A percentile compares a stretch with the other conserved stretches of the same genome.
Evolutionary conservation across 2,797 vertebrate genomes (phyloP).

Genomic region (Mastacembelus armatus): DNA sequence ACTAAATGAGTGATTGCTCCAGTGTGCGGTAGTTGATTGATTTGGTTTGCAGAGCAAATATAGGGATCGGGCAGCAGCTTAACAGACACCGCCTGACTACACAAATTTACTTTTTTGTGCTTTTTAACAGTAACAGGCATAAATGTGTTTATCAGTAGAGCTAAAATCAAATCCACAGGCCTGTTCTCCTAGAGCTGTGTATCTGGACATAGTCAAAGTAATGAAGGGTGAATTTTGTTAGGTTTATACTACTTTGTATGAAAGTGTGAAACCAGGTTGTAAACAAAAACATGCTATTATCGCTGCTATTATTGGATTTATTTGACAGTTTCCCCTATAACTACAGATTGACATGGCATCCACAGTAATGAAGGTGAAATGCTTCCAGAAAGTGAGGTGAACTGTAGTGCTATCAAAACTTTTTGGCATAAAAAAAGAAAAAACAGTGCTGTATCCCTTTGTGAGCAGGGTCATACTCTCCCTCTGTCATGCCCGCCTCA

Average conservation of each 20-base stretch:
- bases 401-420: constrained; percentile 36
- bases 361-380: constrained; percentile 36
- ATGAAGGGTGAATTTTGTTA: not conserved
- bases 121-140: not conserved
- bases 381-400: constrained; percentile 34
- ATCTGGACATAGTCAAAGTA: not conserved
- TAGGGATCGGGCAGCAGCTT: constrained; percentile 11
- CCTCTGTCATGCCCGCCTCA: constrained; percentile 53
- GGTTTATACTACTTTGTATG: too few relatives aligned
- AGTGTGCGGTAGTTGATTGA: constrained; percentile 4
- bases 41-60: constrained; percentile 13
- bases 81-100: not conserved
- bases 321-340: constrained; percentile 15
- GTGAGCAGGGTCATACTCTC: constrained; percentile 54
- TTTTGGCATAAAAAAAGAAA: constrained; percentile 25
- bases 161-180: not conserved
- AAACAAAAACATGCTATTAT: constrained; percentile 19
- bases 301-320: not conserved
- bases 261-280: constrained; percentile 23
- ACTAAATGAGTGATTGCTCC: not conserved
- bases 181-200: not conserved
- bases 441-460: constrained; percentile 19
- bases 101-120: not conserved
- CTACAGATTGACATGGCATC: constrained; percentile 36
- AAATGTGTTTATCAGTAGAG: not conserved